These are phyloP conservation scores for Hedya salicella DNA, from an alignment of 2,888 invertebrate genomes.

Conservation along the genomic window DNA sequence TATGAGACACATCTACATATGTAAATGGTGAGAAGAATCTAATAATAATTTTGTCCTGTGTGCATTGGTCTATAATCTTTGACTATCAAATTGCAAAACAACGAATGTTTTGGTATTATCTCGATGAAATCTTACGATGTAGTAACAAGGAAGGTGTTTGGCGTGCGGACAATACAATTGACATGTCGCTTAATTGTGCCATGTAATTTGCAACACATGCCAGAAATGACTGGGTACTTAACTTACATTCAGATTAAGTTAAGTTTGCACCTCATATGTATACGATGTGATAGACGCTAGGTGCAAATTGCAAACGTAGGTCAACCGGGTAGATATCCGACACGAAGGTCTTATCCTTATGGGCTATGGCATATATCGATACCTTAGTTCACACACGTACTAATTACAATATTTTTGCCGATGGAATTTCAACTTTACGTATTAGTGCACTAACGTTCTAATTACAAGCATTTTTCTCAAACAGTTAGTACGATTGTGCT, in stretches of 20 bases:
- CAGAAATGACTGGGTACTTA: conserved; percentile 19
- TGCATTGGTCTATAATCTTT: conserved; percentile 56
- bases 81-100: conserved; percentile 69
- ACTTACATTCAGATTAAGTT: background rate
- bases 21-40: no score
- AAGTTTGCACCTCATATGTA: background rate
- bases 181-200: conserved; percentile 60
- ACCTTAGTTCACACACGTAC: no score
- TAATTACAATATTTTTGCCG: no score
- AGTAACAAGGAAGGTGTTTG: conserved; percentile 71
- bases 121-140: conserved; percentile 74
- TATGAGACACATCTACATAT: no score
- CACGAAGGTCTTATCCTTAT: no score
- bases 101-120: conserved; percentile 74
- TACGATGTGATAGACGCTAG: background rate
- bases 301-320: no score
- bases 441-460: no score
- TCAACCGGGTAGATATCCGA: no score
- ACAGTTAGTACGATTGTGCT: no score
- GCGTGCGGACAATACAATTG: conserved; percentile 73
- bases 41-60: conserved; percentile 10
- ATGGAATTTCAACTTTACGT: no score
- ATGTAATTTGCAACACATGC: conserved; percentile 47
- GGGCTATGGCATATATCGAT: no score
- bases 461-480: no score